These are phyloP conservation scores for Dicycla oo DNA, from an alignment of 2,888 invertebrate genomes.

Conservation along the genomic window DNA sequence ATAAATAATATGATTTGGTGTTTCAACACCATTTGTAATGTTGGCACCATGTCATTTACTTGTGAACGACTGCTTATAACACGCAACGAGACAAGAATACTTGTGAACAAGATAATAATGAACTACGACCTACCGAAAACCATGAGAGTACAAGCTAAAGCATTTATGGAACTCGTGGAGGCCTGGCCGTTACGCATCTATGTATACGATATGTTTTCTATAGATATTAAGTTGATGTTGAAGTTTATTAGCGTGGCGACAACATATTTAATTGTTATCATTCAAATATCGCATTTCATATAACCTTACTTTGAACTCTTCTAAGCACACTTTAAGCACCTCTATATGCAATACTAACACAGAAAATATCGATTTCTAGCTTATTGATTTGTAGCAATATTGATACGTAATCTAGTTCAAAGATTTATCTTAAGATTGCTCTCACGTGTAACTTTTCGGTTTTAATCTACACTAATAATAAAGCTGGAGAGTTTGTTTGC, in stretches of 20 bases:
- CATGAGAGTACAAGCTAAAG: conserved; percentile 79
- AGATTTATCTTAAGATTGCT: neutral
- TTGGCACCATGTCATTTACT: conserved; percentile 73
- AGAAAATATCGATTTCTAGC: neutral
- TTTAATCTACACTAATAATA: neutral
- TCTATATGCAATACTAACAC: neutral
- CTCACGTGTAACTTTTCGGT: conserved; percentile 2
- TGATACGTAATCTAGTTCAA: neutral
- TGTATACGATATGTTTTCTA: conserved; percentile 80
- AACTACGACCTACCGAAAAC: conserved; percentile 77
- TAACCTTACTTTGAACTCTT: conserved; percentile 51
- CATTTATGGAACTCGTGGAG: conserved; percentile 79
- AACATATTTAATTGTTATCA: conserved; percentile 82
- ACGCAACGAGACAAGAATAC: conserved; percentile 72
- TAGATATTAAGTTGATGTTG: conserved; percentile 80
- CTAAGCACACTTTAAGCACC: neutral
- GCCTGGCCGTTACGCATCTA: conserved; percentile 76
- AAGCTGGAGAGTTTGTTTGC: no score
- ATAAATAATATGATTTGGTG: conserved; percentile 73
- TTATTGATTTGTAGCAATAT: neutral
- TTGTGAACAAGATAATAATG: conserved; percentile 81
- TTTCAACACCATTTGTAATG: conserved; percentile 68
- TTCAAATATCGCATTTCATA: conserved; percentile 79
- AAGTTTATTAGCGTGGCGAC: conserved; percentile 83
- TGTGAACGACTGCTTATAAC: conserved; percentile 74